Evolutionary conservation across 2,797 vertebrate species (phyloP), one percentile per base, ranked within the genome.

Genomic region (Pelodytes ibericus): DNA sequence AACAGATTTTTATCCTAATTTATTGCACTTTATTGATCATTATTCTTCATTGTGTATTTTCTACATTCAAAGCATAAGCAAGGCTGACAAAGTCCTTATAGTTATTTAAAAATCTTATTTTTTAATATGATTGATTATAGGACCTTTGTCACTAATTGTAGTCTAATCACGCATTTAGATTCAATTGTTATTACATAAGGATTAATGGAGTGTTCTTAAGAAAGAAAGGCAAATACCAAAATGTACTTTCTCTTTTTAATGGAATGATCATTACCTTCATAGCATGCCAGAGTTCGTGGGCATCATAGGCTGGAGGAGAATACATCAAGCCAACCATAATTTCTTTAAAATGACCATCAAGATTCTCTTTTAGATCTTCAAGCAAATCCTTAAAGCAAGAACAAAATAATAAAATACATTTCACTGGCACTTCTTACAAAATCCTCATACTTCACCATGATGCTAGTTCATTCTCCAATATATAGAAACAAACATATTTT

Each of bases 291-390:
- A 93, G 89, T 72, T 92, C 91, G 0, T 93, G 91, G 47, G 91
- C 90, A 72, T 93, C 91, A 0, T 88, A 93, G 4, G 77, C 83
- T 1, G 90, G 83, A 0, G 87, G 89, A 18, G 89, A 73, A 63
- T 91, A 92, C 87, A 92, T 88, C 72, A 93, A 84, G 22, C 91
- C 90, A 77, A 91, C 90, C 86, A 93, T 92, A 13, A 92, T 89
- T 1, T 92, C 89, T 82, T 91, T 91, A 82, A 93, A 91, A 74
- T 93, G 92, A 56, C 88, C 82, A 5, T 90, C 92, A 18, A 92
- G 89, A 31, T 84, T 88, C 27, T 93, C 91, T 81, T 87, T 91
- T 68, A 93, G 73, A 25, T 90, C 88, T 0, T 6, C 75, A 68
- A 87, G 57, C 71, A 93, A 83, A 72, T 92, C 86, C 92, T 93